A percentile compares a stretch with the other conserved stretches of the same genome.
phyloP scores from a whole-genome alignment of 2,888 invertebrate genomes.

The Athetis lepigone region DNA sequence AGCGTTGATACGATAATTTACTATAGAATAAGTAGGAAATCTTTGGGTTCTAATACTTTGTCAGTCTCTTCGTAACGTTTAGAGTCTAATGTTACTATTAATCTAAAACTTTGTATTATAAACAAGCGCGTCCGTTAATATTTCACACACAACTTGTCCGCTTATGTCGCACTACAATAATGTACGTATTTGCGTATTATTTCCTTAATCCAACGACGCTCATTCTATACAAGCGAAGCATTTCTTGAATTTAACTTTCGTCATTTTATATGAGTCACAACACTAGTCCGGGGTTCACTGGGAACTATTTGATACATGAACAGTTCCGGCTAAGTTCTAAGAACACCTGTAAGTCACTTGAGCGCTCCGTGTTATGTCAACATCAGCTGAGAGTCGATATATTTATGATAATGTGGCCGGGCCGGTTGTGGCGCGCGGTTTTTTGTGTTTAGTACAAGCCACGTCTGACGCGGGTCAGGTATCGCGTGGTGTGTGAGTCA shows the following conservation, averaged over 20 bases:
- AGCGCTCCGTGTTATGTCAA: slow-evolving; percentile 71
- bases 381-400: slow-evolving; percentile 82
- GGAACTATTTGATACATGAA: slow-evolving; percentile 76
- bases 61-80: slow-evolving; percentile 72
- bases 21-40: slow-evolving; percentile 69
- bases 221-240: slow-evolving; percentile 72
- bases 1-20: slow-evolving; percentile 63
- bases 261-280: slow-evolving; percentile 88
- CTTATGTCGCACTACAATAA: slow-evolving; percentile 63
- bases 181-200: slow-evolving; percentile 73
- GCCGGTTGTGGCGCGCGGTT: slow-evolving; percentile 59
- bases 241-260: slow-evolving; percentile 89
- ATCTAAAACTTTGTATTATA: slow-evolving; percentile 57
- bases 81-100: slow-evolving; percentile 41
- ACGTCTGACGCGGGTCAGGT: slow-evolving; percentile 45
- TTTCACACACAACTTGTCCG: slow-evolving; percentile 68
- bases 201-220: slow-evolving; percentile 74
- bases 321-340: slow-evolving; percentile 73
- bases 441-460: slow-evolving; percentile 58
- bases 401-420: slow-evolving; percentile 78
- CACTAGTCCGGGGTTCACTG: slow-evolving; percentile 68
- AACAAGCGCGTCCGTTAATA: slow-evolving; percentile 59
- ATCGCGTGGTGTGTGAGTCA: slow-evolving; percentile 59
- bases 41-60: slow-evolving; percentile 75
- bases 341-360: slow-evolving; percentile 64